Conservation (phyloP, 2,113 vertebrate genomes). For the Tamias sibiricus region DNA sequence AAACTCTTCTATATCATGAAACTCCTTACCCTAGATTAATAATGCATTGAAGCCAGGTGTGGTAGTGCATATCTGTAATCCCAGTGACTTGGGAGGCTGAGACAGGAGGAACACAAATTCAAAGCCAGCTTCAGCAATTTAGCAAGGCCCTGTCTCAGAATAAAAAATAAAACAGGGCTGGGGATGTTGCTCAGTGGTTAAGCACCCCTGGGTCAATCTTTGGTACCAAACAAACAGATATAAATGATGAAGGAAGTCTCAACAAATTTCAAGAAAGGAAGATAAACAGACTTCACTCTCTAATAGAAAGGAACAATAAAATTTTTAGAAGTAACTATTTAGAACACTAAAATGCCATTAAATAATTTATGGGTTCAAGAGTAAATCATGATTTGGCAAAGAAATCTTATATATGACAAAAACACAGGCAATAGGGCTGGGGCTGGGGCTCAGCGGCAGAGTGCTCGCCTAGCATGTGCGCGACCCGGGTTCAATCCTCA, state of each 20-base stretch:
- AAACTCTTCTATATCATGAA: slow-evolving; percentile 28
- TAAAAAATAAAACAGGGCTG: not conserved
- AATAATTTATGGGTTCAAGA: too few relatives aligned
- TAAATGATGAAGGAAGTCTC: not conserved
- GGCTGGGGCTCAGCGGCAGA: too few relatives aligned
- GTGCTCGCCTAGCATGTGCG: too few relatives aligned
- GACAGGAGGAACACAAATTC: not conserved
- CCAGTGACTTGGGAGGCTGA: not conserved
- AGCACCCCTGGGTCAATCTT: not conserved
- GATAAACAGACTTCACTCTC: not conserved
- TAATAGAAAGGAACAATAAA: not conserved
- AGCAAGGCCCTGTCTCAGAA: not conserved
- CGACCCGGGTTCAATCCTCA: too few relatives aligned
- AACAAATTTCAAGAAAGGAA: too few relatives aligned
- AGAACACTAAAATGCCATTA: too few relatives aligned
- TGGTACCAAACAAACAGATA: not conserved
- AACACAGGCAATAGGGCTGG: too few relatives aligned
- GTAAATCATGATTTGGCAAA: too few relatives aligned
- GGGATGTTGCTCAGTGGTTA: not conserved
- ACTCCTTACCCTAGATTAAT: slow-evolving; percentile 44
- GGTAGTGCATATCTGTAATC: not conserved
- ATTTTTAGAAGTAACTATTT: too few relatives aligned
- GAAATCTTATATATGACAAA: too few relatives aligned
- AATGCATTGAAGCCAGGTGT: not conserved
- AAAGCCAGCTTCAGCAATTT: not conserved